phyloP scores from a whole-genome alignment of 1,140 invertebrate genomes.

The Aphidius ervi region DNA sequence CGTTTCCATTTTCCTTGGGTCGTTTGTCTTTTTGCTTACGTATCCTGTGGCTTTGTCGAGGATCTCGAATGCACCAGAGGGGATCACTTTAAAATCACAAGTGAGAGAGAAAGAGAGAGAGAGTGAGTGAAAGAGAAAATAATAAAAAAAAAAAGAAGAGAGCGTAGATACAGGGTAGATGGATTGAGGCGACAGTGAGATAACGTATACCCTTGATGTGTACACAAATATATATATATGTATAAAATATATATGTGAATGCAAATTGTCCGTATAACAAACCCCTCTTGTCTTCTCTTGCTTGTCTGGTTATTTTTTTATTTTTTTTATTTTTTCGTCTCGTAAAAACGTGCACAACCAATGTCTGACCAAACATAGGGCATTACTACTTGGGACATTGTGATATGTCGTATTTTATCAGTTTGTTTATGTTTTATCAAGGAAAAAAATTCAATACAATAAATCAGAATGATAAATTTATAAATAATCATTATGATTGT shows the following conservation, averaged over 20 bases:
- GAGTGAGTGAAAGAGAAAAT: background rate
- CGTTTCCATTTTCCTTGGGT: constrained; percentile 8
- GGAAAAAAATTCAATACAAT: too few species aligned
- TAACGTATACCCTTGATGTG: constrained; percentile 18
- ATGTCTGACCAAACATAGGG: too few species aligned
- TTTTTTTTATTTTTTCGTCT: too few species aligned
- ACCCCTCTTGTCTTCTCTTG: constrained; percentile 29
- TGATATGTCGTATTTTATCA: too few species aligned
- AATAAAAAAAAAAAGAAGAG: too few species aligned
- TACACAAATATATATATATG: too few species aligned
- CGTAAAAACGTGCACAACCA: too few species aligned
- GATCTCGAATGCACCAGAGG: background rate
- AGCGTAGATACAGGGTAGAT: background rate
- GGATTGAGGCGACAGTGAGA: constrained; percentile 15
- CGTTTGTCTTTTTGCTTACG: constrained; percentile 19
- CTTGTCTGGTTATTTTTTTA: constrained; percentile 17
- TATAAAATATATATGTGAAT: constrained; percentile 19
- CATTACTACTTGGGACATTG: too few species aligned
- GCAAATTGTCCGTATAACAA: constrained; percentile 29
- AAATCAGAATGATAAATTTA: too few species aligned
- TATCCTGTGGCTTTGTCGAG: background rate
- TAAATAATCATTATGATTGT: too few species aligned
- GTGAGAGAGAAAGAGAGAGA: background rate
- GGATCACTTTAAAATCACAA: background rate
- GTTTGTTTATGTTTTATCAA: too few species aligned